Base-by-base conservation (phyloP, 2,113 vertebrate species). In the Prionailurus viverrinus region DNA sequence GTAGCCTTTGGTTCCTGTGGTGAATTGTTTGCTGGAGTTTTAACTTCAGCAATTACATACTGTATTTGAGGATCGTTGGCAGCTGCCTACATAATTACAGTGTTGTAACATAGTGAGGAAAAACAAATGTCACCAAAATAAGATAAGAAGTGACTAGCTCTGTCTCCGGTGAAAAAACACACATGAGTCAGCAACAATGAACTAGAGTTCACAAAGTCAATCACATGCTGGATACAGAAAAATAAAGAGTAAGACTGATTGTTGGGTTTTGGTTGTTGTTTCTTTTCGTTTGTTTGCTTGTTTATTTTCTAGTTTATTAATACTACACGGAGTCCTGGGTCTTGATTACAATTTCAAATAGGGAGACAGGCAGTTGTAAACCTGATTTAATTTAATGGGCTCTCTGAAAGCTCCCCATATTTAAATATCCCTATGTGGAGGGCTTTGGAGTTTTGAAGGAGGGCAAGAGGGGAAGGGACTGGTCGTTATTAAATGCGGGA, bases 291-390 rank as follows among this genome's bases (percentile, higher is more conserved):
- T 29, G 14, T 25, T 74, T 74, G 73, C 27, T 48, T 23, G 53
- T 41, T 69, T 85, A 12, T 79, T 86, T 55, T 61, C 31, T 94
- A 51, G 55, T 95, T 93, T 95, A 78, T 96, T 92, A 94, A 63
- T 78, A 76, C 15, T 66, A 29, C 15, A 16, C 21, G 88, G 79
- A 83, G 68, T 55, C 53, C 48, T 66, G 82, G 48, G 29, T 84
- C 79, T 89, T 73, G 48, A 16, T 86, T 84, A 27, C 90, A 86
- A 76, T 94, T 91, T 89, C 25, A 89, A 79, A 58, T 15, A 86
- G 6, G 41, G 41, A 90, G 13, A 68, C 2, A 74, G 8, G 55
- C 29, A 63, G 53, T 48, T 63, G 23, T 87, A 36, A 71, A 80
- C 11, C 27, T 78, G 33, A 73, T 51, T 89, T 84, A 58, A 74